phyloP scores from a whole-genome alignment of 2,888 invertebrate genomes.

The Temnothorax rugatulus region DNA sequence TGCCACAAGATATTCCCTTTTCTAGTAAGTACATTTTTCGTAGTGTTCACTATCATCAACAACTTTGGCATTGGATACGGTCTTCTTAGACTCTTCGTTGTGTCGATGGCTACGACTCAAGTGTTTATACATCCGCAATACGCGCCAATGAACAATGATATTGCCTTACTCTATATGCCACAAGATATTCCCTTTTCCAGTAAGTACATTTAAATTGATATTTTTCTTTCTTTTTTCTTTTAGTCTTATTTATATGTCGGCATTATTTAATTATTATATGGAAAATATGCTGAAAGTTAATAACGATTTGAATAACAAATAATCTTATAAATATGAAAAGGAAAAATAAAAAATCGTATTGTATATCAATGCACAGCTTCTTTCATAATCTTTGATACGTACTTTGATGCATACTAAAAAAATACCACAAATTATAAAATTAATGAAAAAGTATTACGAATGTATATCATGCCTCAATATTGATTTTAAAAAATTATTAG shows the following conservation, averaged over 20 bases:
- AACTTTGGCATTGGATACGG: constrained; percentile 68
- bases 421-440: background rate
- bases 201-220: constrained; percentile 58
- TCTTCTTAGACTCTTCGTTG: constrained; percentile 64
- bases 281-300: background rate
- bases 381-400: background rate
- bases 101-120: constrained; percentile 70
- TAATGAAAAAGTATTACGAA: background rate
- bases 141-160: constrained; percentile 62
- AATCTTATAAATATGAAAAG: background rate
- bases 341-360: background rate
- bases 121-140: constrained; percentile 51
- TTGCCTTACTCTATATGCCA: constrained; percentile 75
- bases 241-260: background rate
- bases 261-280: background rate
- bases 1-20: constrained; percentile 75
- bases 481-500: background rate
- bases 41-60: constrained; percentile 71
- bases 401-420: background rate
- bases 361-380: background rate
- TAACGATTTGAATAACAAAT: background rate
- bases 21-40: constrained; percentile 66
- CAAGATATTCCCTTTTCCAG: constrained; percentile 72
- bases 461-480: background rate
- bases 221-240: background rate